A percentile compares a stretch with the other conserved stretches of the same genome.
phyloP scores from a whole-genome alignment of 2,797 vertebrate species.

The Xiphorhynchus erythropygius region DNA sequence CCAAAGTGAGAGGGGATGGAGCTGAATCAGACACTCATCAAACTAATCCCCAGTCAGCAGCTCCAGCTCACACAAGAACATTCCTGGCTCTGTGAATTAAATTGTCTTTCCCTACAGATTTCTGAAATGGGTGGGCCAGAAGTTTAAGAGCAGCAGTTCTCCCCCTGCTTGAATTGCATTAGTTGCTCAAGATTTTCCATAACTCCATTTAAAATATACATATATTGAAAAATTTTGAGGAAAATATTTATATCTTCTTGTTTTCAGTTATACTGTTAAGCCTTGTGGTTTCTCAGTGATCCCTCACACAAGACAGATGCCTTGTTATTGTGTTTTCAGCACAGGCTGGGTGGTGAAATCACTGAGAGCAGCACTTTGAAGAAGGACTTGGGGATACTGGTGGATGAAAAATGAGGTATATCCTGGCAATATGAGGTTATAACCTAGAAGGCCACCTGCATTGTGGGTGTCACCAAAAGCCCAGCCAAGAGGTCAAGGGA shows the following conservation, averaged over 20 bases:
- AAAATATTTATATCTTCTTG: accelerated
- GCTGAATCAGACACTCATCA: neutral
- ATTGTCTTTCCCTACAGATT: neutral
- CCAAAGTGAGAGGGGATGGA: neutral
- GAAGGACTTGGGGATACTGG: neutral
- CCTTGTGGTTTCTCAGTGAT: neutral
- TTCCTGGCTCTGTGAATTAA: neutral
- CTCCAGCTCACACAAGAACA: neutral
- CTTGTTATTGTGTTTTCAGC: neutral
- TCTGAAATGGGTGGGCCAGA: neutral
- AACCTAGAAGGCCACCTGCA: accelerated
- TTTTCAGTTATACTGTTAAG: neutral
- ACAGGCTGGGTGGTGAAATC: neutral
- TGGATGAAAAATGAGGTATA: neutral
- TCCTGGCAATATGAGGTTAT: accelerated
- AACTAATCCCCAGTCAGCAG: neutral
- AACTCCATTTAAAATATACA: neutral
- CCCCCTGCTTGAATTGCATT: neutral
- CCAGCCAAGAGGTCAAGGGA: neutral
- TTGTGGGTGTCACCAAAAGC: neutral
- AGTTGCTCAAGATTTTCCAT: neutral
- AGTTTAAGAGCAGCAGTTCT: neutral
- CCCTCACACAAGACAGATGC: neutral
- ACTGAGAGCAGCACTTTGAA: neutral
- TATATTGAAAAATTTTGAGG: neutral